Conservation (phyloP, 2,888 invertebrate genomes). For the Fragum sueziense region DNA sequence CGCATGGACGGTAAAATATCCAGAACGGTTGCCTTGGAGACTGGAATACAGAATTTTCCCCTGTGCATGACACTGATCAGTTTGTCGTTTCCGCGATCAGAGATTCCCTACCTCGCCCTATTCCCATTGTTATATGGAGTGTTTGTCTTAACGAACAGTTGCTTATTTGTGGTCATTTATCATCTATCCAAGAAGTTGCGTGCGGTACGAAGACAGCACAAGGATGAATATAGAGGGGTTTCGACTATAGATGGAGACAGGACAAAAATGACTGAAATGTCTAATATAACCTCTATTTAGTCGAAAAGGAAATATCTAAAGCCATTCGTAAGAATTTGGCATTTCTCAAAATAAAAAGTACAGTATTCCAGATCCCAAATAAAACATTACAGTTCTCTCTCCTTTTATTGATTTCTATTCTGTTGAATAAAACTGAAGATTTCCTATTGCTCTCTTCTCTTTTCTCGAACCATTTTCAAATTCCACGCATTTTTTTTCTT, state of each 20-base stretch:
- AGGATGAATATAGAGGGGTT: not conserved
- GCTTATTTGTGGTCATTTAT: slow-evolving; percentile 54
- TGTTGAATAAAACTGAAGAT: too few relatives aligned
- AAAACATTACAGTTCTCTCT: too few relatives aligned
- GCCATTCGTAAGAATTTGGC: not conserved
- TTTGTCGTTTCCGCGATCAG: slow-evolving; percentile 66
- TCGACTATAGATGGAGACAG: not conserved
- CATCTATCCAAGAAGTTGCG: slow-evolving; percentile 19
- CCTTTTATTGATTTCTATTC: too few relatives aligned
- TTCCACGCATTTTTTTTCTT: too few relatives aligned
- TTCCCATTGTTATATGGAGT: slow-evolving; percentile 64
- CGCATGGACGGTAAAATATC: slow-evolving; percentile 61
- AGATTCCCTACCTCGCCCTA: slow-evolving; percentile 57
- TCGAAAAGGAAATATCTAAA: not conserved
- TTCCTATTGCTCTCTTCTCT: too few relatives aligned
- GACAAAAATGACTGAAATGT: not conserved
- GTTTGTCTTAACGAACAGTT: slow-evolving; percentile 55
- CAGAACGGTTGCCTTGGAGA: slow-evolving; percentile 76
- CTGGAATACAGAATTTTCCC: slow-evolving; percentile 77
- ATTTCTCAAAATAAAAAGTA: too few relatives aligned
- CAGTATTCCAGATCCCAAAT: too few relatives aligned
- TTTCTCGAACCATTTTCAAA: too few relatives aligned
- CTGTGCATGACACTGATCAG: slow-evolving; percentile 75
- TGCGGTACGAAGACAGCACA: not conserved
- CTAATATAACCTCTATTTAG: not conserved